A percentile compares a stretch with the other conserved stretches of the same genome.
phyloP scores from a whole-genome alignment of 2,797 vertebrate genomes.

The Anas capensis region DNA sequence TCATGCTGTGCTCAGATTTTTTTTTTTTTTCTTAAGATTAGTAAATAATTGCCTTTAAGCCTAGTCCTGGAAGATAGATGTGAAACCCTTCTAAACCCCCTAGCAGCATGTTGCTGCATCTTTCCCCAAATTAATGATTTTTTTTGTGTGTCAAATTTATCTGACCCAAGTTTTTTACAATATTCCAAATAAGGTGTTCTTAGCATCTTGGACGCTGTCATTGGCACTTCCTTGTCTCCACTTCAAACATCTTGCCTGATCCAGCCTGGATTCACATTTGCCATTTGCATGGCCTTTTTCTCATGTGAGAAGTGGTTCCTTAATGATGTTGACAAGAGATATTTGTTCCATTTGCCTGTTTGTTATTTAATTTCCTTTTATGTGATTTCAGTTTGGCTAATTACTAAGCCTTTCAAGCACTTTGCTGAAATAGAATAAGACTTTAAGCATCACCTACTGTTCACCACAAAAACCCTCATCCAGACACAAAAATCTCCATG shows the following conservation, averaged over 20 bases:
- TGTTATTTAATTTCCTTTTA: conserved; percentile 6
- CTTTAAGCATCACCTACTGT: not conserved
- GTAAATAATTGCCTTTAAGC: not conserved
- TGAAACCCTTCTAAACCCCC: not conserved
- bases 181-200: not conserved
- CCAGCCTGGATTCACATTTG: not conserved
- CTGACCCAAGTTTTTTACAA: not conserved
- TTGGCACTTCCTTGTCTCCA: not conserved
- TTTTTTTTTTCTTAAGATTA: not conserved
- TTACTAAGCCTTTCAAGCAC: not conserved
- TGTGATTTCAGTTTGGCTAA: not conserved
- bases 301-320: not conserved
- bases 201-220: fast-evolving
- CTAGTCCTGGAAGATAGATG: not conserved
- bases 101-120: not conserved
- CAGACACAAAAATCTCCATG: not conserved
- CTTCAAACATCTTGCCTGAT: not conserved
- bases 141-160: not conserved
- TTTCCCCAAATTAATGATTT: not conserved
- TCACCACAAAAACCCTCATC: not conserved
- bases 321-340: not conserved
- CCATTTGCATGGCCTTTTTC: not conserved
- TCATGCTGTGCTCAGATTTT: not conserved
- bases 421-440: not conserved
- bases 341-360: not conserved